Evolutionary conservation across 2,888 invertebrate genomes (phyloP).

Genomic region (Acheta domesticus): DNA sequence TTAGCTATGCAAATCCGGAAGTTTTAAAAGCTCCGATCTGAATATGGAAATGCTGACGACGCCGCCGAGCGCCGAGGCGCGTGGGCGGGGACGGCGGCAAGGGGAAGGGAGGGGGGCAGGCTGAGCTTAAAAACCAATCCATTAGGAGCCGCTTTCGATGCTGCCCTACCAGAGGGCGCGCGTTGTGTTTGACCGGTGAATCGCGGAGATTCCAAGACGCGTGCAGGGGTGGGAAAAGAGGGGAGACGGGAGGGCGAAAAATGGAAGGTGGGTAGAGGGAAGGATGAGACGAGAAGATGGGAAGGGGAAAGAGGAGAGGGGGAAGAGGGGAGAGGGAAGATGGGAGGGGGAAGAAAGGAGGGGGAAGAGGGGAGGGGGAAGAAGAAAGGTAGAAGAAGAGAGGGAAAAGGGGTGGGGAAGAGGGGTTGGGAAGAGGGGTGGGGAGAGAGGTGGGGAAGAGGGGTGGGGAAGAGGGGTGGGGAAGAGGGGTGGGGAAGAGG

Average conservation of each 20-base stretch:
- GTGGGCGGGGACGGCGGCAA: neutral
- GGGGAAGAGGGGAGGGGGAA: neutral
- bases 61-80: neutral
- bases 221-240: neutral
- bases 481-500: no score
- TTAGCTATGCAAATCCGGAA: slow-evolving; percentile 18
- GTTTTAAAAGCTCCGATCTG: slow-evolving; percentile 5
- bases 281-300: neutral
- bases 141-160: neutral
- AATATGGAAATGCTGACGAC: neutral
- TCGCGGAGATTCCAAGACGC: neutral
- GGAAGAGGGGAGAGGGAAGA: neutral
- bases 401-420: no score
- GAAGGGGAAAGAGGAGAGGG: neutral
- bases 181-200: slow-evolving; percentile 18
- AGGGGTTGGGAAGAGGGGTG: no score
- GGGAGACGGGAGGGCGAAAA: neutral
- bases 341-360: neutral
- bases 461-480: no score
- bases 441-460: no score
- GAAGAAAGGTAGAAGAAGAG: no score
- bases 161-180: neutral
- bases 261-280: neutral
- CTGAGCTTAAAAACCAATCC: neutral
- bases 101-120: neutral